Percentiles rank a stretch among this genome's conserved stretches.
Conservation (phyloP, 2,888 invertebrate species). For the Venusia cambrica region DNA sequence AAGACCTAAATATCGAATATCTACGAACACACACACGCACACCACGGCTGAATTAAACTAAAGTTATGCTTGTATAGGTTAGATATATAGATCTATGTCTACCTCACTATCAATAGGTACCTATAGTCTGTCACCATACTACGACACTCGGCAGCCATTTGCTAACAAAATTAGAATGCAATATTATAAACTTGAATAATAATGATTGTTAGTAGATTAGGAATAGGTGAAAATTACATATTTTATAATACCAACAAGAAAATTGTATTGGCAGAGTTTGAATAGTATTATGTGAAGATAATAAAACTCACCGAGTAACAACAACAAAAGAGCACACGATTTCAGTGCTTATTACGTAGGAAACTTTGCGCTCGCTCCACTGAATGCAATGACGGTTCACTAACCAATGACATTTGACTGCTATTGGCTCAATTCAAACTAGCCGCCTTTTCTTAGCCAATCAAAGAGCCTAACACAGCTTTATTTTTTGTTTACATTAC, state of each 20-base stretch:
- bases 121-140: conserved; percentile 62
- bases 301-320: conserved; percentile 70
- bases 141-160: conserved; percentile 78
- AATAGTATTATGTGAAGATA: conserved; percentile 43
- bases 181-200: conserved; percentile 46
- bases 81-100: conserved; percentile 31
- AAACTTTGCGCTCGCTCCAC: conserved; percentile 68
- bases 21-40: background rate
- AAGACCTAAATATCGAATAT: no score
- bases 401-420: conserved; percentile 50
- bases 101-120: conserved; percentile 38
- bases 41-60: conserved; percentile 1
- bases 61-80: no score
- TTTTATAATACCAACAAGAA: background rate
- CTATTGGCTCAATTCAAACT: conserved; percentile 70
- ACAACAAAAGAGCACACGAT: conserved; percentile 75
- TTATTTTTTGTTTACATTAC: conserved; percentile 76
- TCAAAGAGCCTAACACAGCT: conserved; percentile 53
- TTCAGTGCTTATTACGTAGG: conserved; percentile 80
- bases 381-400: conserved; percentile 61
- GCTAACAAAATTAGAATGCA: conserved; percentile 77
- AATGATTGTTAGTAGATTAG: no score
- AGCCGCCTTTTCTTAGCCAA: conserved; percentile 68
- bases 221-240: no score
- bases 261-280: conserved; percentile 4